Evolutionary conservation across 64 coral and sea anemone genomes (phyloP).

Genomic region (Porites lutea): DNA sequence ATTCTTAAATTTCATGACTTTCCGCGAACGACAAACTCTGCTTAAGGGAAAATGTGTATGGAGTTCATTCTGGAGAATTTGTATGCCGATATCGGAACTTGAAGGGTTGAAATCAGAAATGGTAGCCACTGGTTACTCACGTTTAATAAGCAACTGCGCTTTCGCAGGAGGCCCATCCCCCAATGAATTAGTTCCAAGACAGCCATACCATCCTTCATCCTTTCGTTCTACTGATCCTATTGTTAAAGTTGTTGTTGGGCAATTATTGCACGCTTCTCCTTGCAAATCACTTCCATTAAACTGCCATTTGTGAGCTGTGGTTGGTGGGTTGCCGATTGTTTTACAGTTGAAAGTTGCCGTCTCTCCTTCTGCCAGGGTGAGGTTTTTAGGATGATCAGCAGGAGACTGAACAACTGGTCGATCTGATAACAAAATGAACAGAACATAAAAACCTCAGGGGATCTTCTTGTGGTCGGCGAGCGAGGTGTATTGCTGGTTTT

Average conservation of each 20-base stretch:
- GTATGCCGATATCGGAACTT: too few species aligned
- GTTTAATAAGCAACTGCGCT: conserved; percentile 70
- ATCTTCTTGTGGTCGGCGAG: too few species aligned
- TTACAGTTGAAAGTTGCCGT: conserved; percentile 67
- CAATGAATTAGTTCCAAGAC: conserved; percentile 66
- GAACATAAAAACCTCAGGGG: neutral
- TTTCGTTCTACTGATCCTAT: neutral
- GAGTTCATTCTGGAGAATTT: too few species aligned
- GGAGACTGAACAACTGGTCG: conserved; percentile 78
- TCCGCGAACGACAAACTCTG: too few species aligned
- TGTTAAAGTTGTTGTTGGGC: neutral
- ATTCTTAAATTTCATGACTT: too few species aligned
- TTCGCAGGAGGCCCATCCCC: conserved; percentile 71
- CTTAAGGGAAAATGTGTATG: too few species aligned
- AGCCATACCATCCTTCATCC: conserved; percentile 74
- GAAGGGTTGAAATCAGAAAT: too few species aligned
- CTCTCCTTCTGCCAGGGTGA: conserved; percentile 48
- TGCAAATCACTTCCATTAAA: conserved; percentile 70
- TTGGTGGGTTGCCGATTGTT: conserved; percentile 75
- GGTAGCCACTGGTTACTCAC: conserved; percentile 35
- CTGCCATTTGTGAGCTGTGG: conserved; percentile 61
- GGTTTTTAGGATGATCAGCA: conserved; percentile 80
- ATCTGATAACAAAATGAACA: conserved; percentile 52
- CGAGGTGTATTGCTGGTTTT: too few species aligned
- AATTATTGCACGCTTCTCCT: neutral